Conservation (phyloP, 2,113 vertebrate genomes). For the Cygnus atratus region DNA sequence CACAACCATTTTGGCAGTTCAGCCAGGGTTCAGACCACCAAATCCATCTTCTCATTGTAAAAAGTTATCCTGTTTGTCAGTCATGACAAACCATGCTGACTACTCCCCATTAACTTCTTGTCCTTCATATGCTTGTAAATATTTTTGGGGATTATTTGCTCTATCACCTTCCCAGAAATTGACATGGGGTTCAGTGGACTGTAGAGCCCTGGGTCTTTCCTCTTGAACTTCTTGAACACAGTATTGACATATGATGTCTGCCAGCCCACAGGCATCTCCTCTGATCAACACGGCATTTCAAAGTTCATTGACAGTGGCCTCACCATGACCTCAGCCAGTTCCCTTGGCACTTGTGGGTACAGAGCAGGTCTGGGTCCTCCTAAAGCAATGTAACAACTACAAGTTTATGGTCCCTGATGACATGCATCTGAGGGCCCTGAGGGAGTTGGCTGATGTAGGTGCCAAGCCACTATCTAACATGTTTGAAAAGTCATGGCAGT, state of each 20-base stretch:
- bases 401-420: no score
- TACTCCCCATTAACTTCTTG: not conserved
- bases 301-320: not conserved
- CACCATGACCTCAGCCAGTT: not conserved
- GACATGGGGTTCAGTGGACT: not conserved
- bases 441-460: no score
- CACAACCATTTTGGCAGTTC: not conserved
- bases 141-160: not conserved
- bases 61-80: not conserved
- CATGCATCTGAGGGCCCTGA: no score
- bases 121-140: not conserved
- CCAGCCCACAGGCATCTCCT: not conserved
- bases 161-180: not conserved
- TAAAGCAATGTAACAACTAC: no score
- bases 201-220: not conserved
- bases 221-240: not conserved
- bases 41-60: not conserved
- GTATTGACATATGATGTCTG: not conserved
- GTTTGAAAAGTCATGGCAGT: no score
- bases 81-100: not conserved
- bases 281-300: not conserved
- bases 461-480: no score
- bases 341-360: rapidly evolving
- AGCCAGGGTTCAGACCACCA: not conserved
- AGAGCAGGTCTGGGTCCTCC: no score